Percentiles rank a stretch among this genome's conserved stretches.
Conservation (phyloP, 2,113 vertebrate genomes). For the Myotis yumanensis region DNA sequence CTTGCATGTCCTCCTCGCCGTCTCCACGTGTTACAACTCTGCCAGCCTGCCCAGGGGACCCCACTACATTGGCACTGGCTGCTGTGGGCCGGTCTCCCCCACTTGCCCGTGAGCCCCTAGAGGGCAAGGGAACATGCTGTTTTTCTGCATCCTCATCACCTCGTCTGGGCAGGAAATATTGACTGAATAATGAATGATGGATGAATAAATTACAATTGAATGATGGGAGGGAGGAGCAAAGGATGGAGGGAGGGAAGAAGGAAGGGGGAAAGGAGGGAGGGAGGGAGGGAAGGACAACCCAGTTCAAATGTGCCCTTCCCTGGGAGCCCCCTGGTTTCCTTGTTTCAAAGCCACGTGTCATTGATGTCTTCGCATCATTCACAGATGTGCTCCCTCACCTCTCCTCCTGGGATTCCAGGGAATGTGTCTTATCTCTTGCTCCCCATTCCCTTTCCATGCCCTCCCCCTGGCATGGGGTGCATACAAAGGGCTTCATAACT, state of each 20-base stretch:
- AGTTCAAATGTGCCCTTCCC: neutral
- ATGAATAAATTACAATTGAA: neutral
- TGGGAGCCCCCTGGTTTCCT: neutral
- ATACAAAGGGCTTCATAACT: neutral
- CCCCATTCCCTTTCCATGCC: neutral
- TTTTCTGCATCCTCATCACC: neutral
- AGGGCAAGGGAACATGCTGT: fast-evolving
- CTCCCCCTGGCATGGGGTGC: neutral
- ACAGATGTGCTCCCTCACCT: neutral
- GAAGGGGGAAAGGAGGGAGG: neutral
- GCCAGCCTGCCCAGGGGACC: neutral
- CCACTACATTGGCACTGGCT: fast-evolving
- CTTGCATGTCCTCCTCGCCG: neutral
- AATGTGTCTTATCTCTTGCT: neutral
- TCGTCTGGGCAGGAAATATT: neutral
- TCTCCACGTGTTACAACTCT: fast-evolving
- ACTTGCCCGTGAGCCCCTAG: neutral
- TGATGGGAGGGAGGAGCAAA: neutral
- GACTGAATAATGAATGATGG: neutral
- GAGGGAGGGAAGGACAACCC: too few relatives aligned
- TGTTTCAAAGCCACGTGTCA: neutral
- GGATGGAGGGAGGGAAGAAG: neutral
- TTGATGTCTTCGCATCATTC: neutral
- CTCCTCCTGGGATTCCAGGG: constrained; percentile 16
- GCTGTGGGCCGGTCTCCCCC: neutral